These are phyloP conservation scores for Drosophila nikananu DNA, from an alignment of 1,140 invertebrate species.

Conservation along the genomic window DNA sequence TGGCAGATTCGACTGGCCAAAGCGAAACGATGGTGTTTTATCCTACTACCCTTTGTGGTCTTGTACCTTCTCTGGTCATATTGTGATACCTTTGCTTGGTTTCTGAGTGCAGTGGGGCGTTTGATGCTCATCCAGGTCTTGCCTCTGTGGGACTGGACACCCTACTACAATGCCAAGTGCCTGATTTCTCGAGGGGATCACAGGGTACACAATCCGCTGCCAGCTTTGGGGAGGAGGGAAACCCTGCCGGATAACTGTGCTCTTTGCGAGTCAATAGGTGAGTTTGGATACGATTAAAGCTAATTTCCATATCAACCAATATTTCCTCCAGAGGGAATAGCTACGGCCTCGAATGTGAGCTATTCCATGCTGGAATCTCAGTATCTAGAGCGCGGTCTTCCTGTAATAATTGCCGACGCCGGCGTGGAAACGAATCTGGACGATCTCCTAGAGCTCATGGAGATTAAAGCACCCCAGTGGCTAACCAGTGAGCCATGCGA, in stretches of 20 bases:
- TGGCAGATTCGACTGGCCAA: slow-evolving; percentile 28
- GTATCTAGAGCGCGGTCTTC: slow-evolving; percentile 70
- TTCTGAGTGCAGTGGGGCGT: slow-evolving; percentile 62
- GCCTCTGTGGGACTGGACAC: slow-evolving; percentile 77
- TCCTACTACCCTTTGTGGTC: slow-evolving; percentile 21
- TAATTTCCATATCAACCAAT: neutral
- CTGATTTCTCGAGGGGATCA: slow-evolving; percentile 44
- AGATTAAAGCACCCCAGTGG: slow-evolving; percentile 27
- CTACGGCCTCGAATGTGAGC: slow-evolving; percentile 58
- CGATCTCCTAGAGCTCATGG: slow-evolving; percentile 44
- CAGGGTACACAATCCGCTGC: neutral
- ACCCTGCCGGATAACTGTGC: slow-evolving; percentile 67
- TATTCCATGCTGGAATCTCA: slow-evolving; percentile 62
- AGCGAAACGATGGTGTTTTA: slow-evolving; percentile 22
- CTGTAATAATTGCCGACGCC: slow-evolving; percentile 72
- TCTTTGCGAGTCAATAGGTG: slow-evolving; percentile 74
- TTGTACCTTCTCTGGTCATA: slow-evolving; percentile 57
- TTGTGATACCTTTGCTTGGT: slow-evolving; percentile 72
- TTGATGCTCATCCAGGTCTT: slow-evolving; percentile 68
- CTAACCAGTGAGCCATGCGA: slow-evolving; percentile 68
- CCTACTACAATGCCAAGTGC: slow-evolving; percentile 70
- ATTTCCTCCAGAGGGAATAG: slow-evolving; percentile 52
- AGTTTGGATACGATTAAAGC: neutral
- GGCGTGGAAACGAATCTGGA: slow-evolving; percentile 25
- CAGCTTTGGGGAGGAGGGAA: slow-evolving; percentile 41